phyloP scores from a whole-genome alignment of 92 coral and sea anemone genomes.

The Actinostola sp. region DNA sequence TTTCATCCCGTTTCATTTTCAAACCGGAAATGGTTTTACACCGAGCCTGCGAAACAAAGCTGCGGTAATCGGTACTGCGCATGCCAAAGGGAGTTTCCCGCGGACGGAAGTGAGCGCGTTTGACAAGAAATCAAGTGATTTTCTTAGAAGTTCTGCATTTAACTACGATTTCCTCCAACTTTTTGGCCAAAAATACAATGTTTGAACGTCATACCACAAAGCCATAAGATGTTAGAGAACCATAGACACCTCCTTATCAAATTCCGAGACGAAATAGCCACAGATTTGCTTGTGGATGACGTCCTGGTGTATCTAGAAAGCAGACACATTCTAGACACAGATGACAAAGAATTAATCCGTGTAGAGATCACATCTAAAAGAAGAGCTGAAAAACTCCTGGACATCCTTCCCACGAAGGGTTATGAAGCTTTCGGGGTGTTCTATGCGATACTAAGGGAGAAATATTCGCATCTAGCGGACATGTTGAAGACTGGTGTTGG shows the following conservation, averaged over 20 bases:
- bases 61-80: slow-evolving; percentile 20
- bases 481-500: slow-evolving; percentile 62
- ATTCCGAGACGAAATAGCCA: slow-evolving; percentile 61
- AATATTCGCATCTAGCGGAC: slow-evolving; percentile 83
- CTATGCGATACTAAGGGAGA: slow-evolving; percentile 68
- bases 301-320: slow-evolving; percentile 76
- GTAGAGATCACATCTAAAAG: slow-evolving; percentile 59
- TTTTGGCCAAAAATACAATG: slow-evolving; percentile 10
- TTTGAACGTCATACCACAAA: neutral
- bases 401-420: slow-evolving; percentile 88
- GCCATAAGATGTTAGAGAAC: slow-evolving; percentile 76
- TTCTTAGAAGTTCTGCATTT: neutral
- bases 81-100: slow-evolving; percentile 47
- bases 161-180: neutral
- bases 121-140: neutral
- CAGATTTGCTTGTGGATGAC: slow-evolving; percentile 92
- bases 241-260: slow-evolving; percentile 85
- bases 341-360: slow-evolving; percentile 78
- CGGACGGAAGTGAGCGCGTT: slow-evolving; percentile 31
- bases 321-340: slow-evolving; percentile 72
- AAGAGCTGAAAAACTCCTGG: slow-evolving; percentile 81
- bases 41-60: slow-evolving; percentile 1
- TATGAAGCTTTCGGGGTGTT: slow-evolving; percentile 77
- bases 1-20: neutral
- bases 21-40: slow-evolving; percentile 2